Evolutionary conservation across 2,888 invertebrate genomes (phyloP).

Genomic region (Trilocha varians): DNA sequence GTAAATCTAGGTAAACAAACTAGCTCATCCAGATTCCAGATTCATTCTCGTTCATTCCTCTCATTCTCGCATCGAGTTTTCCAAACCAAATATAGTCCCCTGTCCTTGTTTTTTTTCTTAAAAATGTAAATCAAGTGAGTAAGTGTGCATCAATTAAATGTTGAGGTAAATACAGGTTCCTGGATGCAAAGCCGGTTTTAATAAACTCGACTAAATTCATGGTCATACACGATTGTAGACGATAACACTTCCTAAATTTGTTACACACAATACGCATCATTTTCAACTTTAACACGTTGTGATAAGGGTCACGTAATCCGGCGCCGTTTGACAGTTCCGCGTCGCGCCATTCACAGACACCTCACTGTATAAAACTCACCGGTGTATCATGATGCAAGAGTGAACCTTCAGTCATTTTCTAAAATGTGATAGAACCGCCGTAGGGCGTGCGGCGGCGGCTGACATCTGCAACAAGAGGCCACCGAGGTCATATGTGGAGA

Average conservation of each 20-base stretch:
- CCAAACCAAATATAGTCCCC: no score
- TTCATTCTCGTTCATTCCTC: no score
- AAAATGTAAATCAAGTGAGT: no score
- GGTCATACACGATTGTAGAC: constrained; percentile 10
- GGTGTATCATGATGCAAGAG: constrained; percentile 56
- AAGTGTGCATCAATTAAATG: not conserved
- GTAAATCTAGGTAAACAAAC: no score
- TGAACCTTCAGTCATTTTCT: constrained; percentile 69
- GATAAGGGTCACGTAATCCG: constrained; percentile 1
- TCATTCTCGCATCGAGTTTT: no score
- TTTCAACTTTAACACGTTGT: not conserved
- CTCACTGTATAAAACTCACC: constrained; percentile 41
- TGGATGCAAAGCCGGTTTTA: not conserved
- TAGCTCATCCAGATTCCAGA: no score
- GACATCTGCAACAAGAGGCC: constrained; percentile 64
- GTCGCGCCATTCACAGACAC: constrained; percentile 13
- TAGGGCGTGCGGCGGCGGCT: constrained; percentile 62
- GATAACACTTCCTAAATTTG: constrained; percentile 5
- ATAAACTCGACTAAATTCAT: constrained; percentile 9
- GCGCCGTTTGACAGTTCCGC: constrained; percentile 5
- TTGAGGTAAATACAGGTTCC: not conserved
- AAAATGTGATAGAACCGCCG: constrained; percentile 69
- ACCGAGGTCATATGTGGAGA: constrained; percentile 54
- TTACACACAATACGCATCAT: not conserved
- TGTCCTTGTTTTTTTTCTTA: no score